phyloP scores from a whole-genome alignment of 2,113 vertebrate species.

The Cyphomyrus plagiostoma region DNA sequence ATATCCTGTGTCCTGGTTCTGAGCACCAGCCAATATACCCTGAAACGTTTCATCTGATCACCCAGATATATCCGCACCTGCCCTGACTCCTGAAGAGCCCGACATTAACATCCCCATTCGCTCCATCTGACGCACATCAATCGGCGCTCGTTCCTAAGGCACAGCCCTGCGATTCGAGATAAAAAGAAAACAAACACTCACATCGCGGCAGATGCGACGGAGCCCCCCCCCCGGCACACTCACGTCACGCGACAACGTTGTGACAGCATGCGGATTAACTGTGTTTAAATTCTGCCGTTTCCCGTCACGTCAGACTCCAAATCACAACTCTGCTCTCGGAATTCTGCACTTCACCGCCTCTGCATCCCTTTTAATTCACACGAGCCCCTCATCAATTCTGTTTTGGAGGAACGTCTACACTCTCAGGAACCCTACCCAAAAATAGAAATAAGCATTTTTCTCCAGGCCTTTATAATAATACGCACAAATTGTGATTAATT shows the following conservation, averaged over 20 bases:
- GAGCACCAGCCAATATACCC: background rate
- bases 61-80: background rate
- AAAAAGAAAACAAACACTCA: background rate
- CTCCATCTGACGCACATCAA: background rate
- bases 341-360: background rate
- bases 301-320: background rate
- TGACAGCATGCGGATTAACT: background rate
- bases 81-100: background rate
- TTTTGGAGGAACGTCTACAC: background rate
- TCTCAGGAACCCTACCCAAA: background rate
- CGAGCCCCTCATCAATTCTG: background rate
- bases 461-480: background rate
- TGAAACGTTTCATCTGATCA: background rate
- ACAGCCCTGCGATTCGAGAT: background rate
- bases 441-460: background rate
- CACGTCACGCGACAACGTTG: background rate
- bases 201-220: background rate
- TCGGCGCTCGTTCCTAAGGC: background rate
- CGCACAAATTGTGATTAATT: constrained; percentile 2
- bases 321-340: background rate
- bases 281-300: background rate
- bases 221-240: background rate
- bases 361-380: background rate
- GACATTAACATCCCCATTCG: background rate
- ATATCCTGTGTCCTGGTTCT: background rate